Evolutionary conservation across 2,797 vertebrate species (phyloP).

Genomic region (Sandelia bainsii): DNA sequence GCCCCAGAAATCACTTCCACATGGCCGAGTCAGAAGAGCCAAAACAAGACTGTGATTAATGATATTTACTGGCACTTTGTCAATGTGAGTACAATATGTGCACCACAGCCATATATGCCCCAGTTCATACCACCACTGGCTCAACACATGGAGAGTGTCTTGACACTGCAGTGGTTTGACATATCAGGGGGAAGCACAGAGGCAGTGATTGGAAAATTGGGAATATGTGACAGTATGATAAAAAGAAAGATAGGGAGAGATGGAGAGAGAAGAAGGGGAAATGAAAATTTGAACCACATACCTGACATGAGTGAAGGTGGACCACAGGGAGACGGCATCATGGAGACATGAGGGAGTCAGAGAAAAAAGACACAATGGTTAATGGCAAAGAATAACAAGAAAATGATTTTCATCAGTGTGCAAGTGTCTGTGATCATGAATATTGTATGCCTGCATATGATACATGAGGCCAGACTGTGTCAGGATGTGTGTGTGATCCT

Average conservation of each 20-base stretch:
- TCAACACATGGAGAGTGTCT: constrained; percentile 52
- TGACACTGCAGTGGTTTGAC: constrained; percentile 40
- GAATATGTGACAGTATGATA: constrained; percentile 27
- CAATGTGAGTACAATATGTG: constrained; percentile 48
- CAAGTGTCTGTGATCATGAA: neutral
- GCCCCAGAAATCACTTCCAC: constrained; percentile 74
- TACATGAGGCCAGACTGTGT: constrained; percentile 23
- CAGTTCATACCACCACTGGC: constrained; percentile 33
- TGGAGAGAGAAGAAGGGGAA: neutral
- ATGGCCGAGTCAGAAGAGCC: constrained; percentile 66
- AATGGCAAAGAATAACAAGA: constrained; percentile 38
- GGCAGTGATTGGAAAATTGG: constrained; percentile 45
- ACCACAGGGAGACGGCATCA: constrained; percentile 26
- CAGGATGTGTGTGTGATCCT: constrained; percentile 26
- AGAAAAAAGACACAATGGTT: constrained; percentile 25
- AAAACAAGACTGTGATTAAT: constrained; percentile 73
- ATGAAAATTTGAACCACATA: constrained; percentile 64
- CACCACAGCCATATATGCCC: constrained; percentile 38
- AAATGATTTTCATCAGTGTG: constrained; percentile 26
- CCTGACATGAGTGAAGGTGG: constrained; percentile 57
- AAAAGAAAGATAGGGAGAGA: constrained; percentile 10
- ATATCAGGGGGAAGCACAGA: constrained; percentile 36
- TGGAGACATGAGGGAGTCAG: constrained; percentile 34
- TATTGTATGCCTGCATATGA: constrained; percentile 29
- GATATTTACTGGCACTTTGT: constrained; percentile 71